phyloP scores from a whole-genome alignment of 2,888 invertebrate species.

The Acheta domesticus region DNA sequence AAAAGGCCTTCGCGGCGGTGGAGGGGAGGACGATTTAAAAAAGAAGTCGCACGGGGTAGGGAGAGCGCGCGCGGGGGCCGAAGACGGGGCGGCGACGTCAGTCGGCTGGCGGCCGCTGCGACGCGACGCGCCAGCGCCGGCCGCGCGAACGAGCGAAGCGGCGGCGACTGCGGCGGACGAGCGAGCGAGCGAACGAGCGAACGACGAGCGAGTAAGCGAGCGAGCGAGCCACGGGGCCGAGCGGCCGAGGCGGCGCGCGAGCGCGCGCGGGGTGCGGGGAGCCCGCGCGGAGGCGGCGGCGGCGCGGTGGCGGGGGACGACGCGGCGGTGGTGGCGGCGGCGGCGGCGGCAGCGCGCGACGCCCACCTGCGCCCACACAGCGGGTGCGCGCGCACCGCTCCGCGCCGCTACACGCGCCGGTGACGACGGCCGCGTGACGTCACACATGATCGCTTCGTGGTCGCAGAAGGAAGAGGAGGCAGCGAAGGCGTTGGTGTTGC shows the following conservation, averaged over 20 bases:
- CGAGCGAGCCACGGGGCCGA: not conserved
- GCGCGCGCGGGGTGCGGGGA: not conserved
- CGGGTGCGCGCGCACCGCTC: not conserved
- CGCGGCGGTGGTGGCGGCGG: not conserved
- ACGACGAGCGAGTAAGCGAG: not conserved
- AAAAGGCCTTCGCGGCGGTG: not conserved
- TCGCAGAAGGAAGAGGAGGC: conserved; percentile 11
- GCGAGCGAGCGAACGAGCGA: not conserved
- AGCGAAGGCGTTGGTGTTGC: conserved; percentile 23
- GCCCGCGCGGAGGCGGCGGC: not conserved
- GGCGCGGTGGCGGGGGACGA: not conserved
- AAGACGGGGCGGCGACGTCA: not conserved
- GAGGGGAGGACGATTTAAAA: not conserved
- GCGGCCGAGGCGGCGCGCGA: not conserved
- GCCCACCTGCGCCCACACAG: conserved; percentile 20
- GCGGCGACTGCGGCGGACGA: too few relatives aligned
- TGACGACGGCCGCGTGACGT: conserved; percentile 22
- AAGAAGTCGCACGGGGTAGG: not conserved
- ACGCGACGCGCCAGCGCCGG: not conserved
- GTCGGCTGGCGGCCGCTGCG: not conserved
- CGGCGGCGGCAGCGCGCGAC: conserved; percentile 1
- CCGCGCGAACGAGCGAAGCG: not conserved
- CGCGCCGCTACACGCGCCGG: not conserved
- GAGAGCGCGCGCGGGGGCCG: not conserved
- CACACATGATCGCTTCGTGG: conserved; percentile 12